A percentile compares a stretch with the other conserved stretches of the same genome.
These are phyloP conservation scores for Cirrhinus mrigala DNA, from an alignment of 2,797 vertebrate genomes.

Conservation along the genomic window DNA sequence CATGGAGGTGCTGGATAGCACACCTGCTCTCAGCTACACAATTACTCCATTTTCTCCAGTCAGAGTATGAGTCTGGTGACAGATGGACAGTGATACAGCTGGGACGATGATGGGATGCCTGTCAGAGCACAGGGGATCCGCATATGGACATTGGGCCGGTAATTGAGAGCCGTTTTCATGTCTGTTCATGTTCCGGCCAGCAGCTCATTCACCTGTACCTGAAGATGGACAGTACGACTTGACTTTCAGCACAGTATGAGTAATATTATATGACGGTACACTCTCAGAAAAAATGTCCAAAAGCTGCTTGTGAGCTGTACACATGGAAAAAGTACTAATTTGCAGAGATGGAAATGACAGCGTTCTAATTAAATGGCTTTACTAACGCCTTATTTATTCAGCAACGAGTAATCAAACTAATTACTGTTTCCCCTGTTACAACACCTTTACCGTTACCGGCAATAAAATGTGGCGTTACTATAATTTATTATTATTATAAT, in stretches of 20 bases:
- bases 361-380: too few species aligned
- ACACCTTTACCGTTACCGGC: too few species aligned
- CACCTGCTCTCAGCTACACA: conserved; percentile 22
- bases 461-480: too few species aligned
- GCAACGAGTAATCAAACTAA: too few species aligned
- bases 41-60: conserved; percentile 6
- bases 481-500: too few species aligned
- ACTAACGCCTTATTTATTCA: too few species aligned
- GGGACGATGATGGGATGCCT: conserved; percentile 16
- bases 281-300: not conserved
- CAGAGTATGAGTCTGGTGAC: not conserved
- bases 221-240: not conserved
- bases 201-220: not conserved
- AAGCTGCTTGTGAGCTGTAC: not conserved
- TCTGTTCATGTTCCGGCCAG: not conserved
- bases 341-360: too few species aligned
- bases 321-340: not conserved
- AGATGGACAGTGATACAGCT: conserved; percentile 2
- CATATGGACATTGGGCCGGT: not conserved
- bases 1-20: conserved; percentile 17
- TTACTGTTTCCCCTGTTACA: too few species aligned
- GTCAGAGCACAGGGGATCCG: conserved; percentile 28
- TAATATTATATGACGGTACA: not conserved
- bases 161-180: not conserved
- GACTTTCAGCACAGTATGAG: not conserved